phyloP scores from a whole-genome alignment of 2,113 vertebrate genomes.

The Trochalopteron elliotii region DNA sequence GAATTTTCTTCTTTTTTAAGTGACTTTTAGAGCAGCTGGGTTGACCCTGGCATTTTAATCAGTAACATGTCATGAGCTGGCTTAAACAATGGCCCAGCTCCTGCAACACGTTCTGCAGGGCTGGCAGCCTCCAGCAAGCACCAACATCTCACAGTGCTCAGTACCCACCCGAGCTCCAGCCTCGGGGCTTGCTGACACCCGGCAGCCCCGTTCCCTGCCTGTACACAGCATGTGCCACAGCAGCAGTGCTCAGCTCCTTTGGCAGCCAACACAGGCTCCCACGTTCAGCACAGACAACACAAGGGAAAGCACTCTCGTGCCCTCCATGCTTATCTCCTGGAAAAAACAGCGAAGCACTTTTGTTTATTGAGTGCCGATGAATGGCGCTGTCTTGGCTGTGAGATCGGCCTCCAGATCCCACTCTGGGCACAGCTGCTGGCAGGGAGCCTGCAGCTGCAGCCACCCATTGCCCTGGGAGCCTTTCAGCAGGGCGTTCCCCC shows the following conservation, averaged over 20 bases:
- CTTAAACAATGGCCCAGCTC: background rate
- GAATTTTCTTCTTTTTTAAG: background rate
- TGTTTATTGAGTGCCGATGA: conserved; percentile 48
- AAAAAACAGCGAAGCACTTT: background rate
- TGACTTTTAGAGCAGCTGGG: background rate
- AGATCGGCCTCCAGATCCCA: background rate
- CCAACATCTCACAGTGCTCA: background rate
- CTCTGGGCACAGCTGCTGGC: background rate
- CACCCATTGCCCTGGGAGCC: background rate
- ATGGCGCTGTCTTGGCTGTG: background rate
- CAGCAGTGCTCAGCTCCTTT: background rate
- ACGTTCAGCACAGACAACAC: background rate
- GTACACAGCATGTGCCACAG: background rate
- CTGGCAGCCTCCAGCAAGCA: background rate
- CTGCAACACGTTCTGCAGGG: rapidly evolving
- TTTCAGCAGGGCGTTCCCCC: background rate
- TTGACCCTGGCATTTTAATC: background rate
- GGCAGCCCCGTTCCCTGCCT: rapidly evolving
- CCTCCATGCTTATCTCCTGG: background rate
- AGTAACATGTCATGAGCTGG: background rate
- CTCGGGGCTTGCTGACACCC: background rate
- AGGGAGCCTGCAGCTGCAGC: background rate
- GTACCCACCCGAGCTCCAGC: rapidly evolving
- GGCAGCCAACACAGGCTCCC: background rate
- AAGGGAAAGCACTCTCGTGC: background rate